Conservation (phyloP, 2,888 invertebrate genomes). For the Entomobrya multifasciata region DNA sequence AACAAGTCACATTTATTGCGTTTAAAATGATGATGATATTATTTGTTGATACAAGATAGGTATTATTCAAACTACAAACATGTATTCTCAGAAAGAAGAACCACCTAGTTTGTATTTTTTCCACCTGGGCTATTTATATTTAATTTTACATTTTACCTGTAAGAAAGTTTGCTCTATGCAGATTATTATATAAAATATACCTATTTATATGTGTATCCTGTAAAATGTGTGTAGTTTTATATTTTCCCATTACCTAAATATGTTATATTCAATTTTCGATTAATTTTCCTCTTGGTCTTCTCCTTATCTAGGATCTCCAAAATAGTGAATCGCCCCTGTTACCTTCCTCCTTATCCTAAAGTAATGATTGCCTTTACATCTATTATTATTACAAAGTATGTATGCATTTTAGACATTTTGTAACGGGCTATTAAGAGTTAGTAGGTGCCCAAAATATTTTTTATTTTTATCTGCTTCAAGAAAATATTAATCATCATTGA, state of each 20-base stretch:
- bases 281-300: conserved; percentile 40
- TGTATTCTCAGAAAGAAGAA: no score
- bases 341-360: conserved; percentile 41
- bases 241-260: conserved; percentile 46
- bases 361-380: not conserved
- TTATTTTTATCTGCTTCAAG: not conserved
- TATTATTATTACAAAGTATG: conserved; percentile 54
- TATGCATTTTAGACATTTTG: conserved; percentile 3
- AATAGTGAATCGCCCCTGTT: conserved; percentile 54
- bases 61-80: conserved; percentile 46
- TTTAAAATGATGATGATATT: conserved; percentile 59
- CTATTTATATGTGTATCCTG: not conserved
- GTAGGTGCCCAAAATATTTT: not conserved
- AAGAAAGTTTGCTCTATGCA: no score
- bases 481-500: conserved; percentile 5
- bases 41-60: conserved; percentile 65
- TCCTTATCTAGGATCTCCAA: conserved; percentile 59
- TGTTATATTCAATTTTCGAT: conserved; percentile 73
- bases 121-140: no score
- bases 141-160: no score
- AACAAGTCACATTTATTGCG: conserved; percentile 68
- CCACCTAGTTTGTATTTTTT: no score
- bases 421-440: no score
- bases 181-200: no score
- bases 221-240: conserved; percentile 33